Base-by-base conservation (phyloP, 2,797 vertebrate species). In the Cyclopterus lumpus region DNA sequence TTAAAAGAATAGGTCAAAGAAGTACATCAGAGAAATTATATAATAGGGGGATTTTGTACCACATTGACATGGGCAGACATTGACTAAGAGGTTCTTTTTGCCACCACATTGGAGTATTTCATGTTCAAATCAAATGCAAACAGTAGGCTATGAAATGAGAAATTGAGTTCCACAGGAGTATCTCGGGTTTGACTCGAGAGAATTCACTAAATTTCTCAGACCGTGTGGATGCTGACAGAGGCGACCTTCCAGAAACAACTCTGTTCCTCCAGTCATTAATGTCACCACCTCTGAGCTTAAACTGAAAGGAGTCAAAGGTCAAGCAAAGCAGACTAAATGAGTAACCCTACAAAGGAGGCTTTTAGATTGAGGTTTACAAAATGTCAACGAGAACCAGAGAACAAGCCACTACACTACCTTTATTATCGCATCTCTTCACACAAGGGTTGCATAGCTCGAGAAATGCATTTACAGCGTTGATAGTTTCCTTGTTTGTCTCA, bases 231-330 rank as follows among this genome's bases (percentile, higher is more conserved):
- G 20, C 63, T 65, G 73, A 80, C 71, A 73, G 62, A 8, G 2
- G 22, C 60, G 76, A 82, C 71, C 79, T 80, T 76, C 67, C 6
- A 61, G 54, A 74, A 73, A 80, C 75, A 79, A 77, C 82, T 83
- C 57, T 67, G 18, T 62, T 57, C 55, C 58, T 77, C 46, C 46
- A 44, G 69, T 14, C 60, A 58, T 67, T 80, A 70, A 69, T 64
- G 70, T 81, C 77, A 72, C 44, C 24, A 36, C 32, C 53, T 46
- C 34, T 20, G 60, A 77, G 44, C 61, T 53, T 51, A 63, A 48
- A 73, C 44, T 36, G n/a, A 60, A 30, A 28, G 8, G 58, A 49
- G 75, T 59, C 71, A 59, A 49, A 67, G 40, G 51, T 80, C 72
- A 61, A 53, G 48, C 53, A 30, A 71, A 75, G 70, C 46, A 51